Evolutionary conservation across 2,888 invertebrate genomes (phyloP).

Genomic region (Agrenia bidenticulata): DNA sequence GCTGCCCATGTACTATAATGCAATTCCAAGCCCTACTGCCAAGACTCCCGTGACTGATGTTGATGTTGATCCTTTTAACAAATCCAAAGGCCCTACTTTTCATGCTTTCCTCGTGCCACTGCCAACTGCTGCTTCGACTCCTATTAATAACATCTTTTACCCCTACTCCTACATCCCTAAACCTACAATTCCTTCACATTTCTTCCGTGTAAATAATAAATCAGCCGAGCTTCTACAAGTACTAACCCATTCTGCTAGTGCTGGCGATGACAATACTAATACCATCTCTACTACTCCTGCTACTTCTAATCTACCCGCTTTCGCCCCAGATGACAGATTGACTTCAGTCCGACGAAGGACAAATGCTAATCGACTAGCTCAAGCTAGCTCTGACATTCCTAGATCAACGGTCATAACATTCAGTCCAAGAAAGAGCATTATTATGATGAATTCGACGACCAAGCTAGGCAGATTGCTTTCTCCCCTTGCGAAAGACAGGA

Average conservation of each 20-base stretch:
- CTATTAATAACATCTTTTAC: slow-evolving; percentile 10
- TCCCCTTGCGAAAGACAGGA: no score
- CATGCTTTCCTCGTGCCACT: no score
- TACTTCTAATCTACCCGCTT: neutral
- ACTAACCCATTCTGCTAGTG: slow-evolving; percentile 1
- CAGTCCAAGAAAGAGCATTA: no score
- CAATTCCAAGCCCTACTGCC: no score
- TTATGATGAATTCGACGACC: no score
- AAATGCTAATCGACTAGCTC: no score
- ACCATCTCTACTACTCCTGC: neutral
- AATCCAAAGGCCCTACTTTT: neutral
- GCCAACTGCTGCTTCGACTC: neutral
- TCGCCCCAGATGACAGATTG: neutral
- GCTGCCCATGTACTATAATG: neutral
- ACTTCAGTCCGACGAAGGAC: no score
- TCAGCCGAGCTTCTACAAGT: neutral
- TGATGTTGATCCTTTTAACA: no score
- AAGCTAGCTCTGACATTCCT: no score
- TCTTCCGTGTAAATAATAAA: neutral
- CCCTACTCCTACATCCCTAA: neutral
- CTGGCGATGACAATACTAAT: slow-evolving; percentile 9
- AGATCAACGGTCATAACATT: no score
- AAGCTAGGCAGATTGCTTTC: no score
- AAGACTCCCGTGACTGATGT: no score
- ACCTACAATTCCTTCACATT: neutral